phyloP scores from a whole-genome alignment of 2,797 vertebrate genomes.

The Brachymystax lenok region DNA sequence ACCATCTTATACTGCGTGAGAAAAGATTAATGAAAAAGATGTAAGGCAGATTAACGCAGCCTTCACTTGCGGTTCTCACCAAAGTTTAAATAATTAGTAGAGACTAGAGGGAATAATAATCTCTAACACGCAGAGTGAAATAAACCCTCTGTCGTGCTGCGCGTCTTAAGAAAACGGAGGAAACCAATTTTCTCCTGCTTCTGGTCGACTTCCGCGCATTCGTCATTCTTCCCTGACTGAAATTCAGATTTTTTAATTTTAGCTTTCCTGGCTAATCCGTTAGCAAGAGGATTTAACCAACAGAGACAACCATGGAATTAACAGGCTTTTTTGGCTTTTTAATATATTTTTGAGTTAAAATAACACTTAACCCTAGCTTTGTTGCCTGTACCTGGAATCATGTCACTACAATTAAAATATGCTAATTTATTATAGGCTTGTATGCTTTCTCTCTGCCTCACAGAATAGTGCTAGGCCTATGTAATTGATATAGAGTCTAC shows the following conservation, averaged over 20 bases:
- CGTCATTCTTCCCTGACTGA: neutral
- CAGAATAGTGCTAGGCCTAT: neutral
- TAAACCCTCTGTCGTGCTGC: conserved; percentile 8
- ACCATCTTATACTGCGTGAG: neutral
- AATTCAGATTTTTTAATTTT: neutral
- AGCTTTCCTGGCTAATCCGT: neutral
- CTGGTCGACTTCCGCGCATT: neutral
- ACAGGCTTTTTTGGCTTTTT: neutral
- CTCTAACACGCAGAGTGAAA: neutral
- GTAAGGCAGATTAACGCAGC: neutral
- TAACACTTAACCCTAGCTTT: neutral
- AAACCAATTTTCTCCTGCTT: neutral
- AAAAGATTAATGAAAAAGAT: neutral
- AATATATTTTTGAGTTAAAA: neutral
- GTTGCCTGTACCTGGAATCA: neutral
- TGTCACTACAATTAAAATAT: neutral
- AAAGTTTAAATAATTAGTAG: conserved; percentile 11
- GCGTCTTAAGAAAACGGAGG: neutral
- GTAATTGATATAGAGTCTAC: neutral
- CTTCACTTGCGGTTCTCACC: conserved; percentile 1
- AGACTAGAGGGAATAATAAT: neutral
- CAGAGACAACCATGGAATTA: conserved; percentile 7
- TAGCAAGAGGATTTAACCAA: neutral
- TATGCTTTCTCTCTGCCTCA: neutral
- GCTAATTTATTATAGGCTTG: neutral